Percentiles rank a stretch among this genome's conserved stretches.
Evolutionary conservation across 2,113 vertebrate genomes (phyloP).

Genomic region (Coryphaenoides rupestris): DNA sequence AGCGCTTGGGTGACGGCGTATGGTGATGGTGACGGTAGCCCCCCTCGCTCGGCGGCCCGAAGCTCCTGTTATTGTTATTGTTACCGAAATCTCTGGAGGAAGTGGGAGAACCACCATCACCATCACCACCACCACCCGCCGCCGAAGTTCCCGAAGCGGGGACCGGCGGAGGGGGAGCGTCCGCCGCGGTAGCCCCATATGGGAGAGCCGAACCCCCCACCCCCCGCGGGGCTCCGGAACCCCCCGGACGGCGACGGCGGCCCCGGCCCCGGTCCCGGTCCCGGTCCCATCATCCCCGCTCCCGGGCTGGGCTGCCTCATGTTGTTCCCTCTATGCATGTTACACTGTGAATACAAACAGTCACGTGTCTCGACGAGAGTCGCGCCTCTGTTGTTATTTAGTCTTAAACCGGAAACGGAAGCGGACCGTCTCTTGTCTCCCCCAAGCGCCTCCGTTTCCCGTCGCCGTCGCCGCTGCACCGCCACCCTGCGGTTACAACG

Average conservation of each 20-base stretch:
- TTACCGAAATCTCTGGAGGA: not conserved
- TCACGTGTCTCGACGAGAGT: not conserved
- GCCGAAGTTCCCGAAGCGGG: not conserved
- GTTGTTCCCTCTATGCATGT: not conserved
- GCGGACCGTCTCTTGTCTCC: no score
- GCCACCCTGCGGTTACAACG: not conserved
- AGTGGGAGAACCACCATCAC: not conserved
- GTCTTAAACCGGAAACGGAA: conserved; percentile 1
- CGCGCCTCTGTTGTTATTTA: not conserved
- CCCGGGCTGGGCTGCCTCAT: not conserved
- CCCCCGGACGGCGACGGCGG: no score
- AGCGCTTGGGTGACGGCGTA: not conserved
- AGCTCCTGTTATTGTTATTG: not conserved
- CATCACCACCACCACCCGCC: no score
- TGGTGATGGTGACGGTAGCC: not conserved
- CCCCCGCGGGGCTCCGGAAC: not conserved
- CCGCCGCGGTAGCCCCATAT: not conserved
- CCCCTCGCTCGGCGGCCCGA: not conserved
- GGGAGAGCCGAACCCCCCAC: not conserved
- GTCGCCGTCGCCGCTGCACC: not conserved
- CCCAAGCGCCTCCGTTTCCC: not conserved
- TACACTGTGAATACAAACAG: not conserved
- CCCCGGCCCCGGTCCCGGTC: no score
- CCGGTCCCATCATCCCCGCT: no score
- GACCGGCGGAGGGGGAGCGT: not conserved